Conservation (phyloP, 2,113 vertebrate species). For the Machaerirhynchus nigripectus region DNA sequence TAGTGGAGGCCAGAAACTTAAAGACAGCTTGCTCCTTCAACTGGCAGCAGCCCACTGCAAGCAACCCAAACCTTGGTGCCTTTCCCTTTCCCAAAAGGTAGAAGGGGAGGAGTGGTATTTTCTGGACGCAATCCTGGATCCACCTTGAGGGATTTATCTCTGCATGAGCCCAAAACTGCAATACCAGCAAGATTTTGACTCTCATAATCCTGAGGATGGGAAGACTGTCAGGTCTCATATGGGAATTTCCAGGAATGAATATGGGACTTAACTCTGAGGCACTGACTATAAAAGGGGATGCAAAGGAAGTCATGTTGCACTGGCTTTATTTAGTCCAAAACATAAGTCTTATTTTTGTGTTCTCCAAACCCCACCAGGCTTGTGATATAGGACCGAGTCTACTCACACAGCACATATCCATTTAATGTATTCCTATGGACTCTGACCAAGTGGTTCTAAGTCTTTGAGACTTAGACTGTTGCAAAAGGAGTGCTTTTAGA, state of each 20-base stretch:
- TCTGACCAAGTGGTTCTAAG: background rate
- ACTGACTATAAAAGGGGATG: background rate
- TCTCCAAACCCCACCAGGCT: background rate
- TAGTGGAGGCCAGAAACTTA: background rate
- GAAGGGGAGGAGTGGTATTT: background rate
- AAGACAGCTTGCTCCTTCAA: background rate
- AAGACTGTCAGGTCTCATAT: background rate
- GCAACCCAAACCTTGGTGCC: background rate
- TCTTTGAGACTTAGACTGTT: background rate
- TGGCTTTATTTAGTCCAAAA: background rate
- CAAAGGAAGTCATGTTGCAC: background rate
- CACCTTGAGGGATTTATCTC: background rate
- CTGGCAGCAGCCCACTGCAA: background rate
- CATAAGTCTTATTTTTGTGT: background rate
- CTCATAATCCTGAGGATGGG: rapidly evolving
- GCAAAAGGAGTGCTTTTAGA: background rate
- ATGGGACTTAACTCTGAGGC: background rate
- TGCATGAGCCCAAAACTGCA: background rate
- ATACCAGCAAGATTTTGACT: background rate
- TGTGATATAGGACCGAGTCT: background rate
- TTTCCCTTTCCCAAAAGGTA: background rate
- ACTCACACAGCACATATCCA: background rate
- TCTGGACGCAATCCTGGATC: background rate
- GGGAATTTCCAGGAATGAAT: background rate
- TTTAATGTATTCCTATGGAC: background rate